phyloP scores from a whole-genome alignment of 2,797 vertebrate species.

The Gallinago solitaria region DNA sequence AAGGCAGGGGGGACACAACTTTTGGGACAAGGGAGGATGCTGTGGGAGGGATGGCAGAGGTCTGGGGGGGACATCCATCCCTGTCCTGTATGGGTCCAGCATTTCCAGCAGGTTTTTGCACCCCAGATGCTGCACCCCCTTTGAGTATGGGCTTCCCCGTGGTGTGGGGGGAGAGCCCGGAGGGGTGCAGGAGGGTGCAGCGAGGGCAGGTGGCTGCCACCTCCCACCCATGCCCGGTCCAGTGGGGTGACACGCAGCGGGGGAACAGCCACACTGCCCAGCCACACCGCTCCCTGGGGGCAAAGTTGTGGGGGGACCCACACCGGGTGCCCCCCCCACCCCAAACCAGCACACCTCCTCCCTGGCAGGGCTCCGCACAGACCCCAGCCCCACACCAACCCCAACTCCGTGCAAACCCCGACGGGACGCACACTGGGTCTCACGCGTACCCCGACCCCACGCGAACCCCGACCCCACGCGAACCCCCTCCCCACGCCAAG shows the following conservation, averaged over 20 bases:
- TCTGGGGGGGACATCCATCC: background rate
- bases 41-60: background rate
- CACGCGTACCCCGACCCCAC: background rate
- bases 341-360: background rate
- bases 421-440: rapidly evolving
- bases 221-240: background rate
- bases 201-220: background rate
- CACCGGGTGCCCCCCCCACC: too few relatives aligned
- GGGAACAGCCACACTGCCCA: rapidly evolving
- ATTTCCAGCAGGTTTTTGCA: background rate
- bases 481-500: too few relatives aligned
- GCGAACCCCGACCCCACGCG: background rate
- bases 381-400: background rate
- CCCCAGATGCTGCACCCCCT: background rate
- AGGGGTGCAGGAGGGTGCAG: background rate
- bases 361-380: background rate
- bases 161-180: background rate
- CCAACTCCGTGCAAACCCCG: background rate
- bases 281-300: rapidly evolving
- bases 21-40: background rate
- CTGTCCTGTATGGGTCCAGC: background rate
- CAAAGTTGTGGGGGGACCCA: background rate
- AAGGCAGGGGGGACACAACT: background rate
- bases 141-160: rapidly evolving
- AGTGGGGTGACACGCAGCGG: background rate